Percentiles rank a stretch among this genome's conserved stretches.
Evolutionary conservation across 1,140 invertebrate species (phyloP).

Genomic region (Dolichoris vasculosae): DNA sequence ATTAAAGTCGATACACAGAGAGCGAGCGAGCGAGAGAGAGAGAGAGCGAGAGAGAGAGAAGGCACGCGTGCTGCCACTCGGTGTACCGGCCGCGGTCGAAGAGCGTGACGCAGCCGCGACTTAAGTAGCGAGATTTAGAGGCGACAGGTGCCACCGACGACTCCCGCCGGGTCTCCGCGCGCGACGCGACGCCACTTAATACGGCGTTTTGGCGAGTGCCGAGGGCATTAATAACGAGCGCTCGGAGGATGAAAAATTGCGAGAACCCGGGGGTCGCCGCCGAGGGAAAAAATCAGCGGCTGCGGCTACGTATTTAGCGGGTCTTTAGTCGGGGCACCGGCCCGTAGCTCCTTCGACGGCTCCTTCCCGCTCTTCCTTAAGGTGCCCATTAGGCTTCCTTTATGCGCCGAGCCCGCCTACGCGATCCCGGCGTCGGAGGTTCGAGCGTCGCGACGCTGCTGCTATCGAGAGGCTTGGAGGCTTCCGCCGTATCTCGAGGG

Average conservation of each 20-base stretch:
- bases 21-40: constrained; percentile 53
- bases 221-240: constrained; percentile 65
- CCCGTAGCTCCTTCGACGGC: constrained; percentile 64
- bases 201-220: constrained; percentile 64
- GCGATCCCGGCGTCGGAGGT: too few relatives aligned
- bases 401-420: neutral
- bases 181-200: constrained; percentile 62
- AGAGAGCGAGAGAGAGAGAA: neutral
- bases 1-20: constrained; percentile 66
- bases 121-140: constrained; percentile 73
- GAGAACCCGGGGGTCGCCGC: constrained; percentile 38
- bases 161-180: constrained; percentile 29
- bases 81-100: constrained; percentile 31
- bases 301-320: constrained; percentile 65
- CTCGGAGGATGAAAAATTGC: constrained; percentile 48
- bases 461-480: too few relatives aligned
- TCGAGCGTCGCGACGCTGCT: neutral
- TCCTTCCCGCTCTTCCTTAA: neutral
- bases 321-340: constrained; percentile 61
- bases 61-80: neutral
- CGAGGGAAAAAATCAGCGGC: constrained; percentile 63
- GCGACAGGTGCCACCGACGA: constrained; percentile 66
- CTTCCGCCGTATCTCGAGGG: too few relatives aligned
- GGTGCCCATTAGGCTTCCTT: neutral
- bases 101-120: constrained; percentile 63